phyloP scores from a whole-genome alignment of 2,797 vertebrate species.

The Sternotherus odoratus region DNA sequence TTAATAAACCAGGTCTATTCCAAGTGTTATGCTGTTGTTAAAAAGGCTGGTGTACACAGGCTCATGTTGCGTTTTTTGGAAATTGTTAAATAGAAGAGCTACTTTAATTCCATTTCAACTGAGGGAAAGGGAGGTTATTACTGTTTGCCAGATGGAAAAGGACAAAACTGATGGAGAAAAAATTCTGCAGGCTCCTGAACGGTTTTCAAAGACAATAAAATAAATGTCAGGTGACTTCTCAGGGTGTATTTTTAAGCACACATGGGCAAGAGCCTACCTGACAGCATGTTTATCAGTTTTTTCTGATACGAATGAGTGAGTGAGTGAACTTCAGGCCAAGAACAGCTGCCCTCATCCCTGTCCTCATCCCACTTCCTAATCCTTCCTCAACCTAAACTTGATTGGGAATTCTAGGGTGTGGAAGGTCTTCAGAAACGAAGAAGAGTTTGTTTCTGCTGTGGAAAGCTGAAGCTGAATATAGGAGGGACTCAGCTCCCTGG shows the following conservation, averaged over 20 bases:
- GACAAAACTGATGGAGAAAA: neutral
- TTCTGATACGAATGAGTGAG: neutral
- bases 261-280: too few species aligned
- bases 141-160: neutral
- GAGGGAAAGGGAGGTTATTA: constrained; percentile 3
- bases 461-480: neutral
- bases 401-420: neutral
- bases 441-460: neutral
- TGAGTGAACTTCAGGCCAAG: neutral
- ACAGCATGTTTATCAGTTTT: neutral
- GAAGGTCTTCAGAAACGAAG: neutral
- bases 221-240: neutral
- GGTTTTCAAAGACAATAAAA: neutral
- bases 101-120: constrained; percentile 9
- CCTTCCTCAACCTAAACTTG: neutral
- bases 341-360: neutral
- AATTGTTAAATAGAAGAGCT: constrained; percentile 18
- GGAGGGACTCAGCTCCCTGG: neutral
- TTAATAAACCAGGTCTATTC: neutral
- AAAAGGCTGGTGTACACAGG: neutral
- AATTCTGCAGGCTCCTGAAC: neutral
- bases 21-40: neutral
- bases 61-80: neutral
- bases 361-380: too few species aligned
- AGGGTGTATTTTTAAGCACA: too few species aligned